Base-by-base conservation (phyloP, 2,797 vertebrate genomes). In the Galaxias olidus region DNA sequence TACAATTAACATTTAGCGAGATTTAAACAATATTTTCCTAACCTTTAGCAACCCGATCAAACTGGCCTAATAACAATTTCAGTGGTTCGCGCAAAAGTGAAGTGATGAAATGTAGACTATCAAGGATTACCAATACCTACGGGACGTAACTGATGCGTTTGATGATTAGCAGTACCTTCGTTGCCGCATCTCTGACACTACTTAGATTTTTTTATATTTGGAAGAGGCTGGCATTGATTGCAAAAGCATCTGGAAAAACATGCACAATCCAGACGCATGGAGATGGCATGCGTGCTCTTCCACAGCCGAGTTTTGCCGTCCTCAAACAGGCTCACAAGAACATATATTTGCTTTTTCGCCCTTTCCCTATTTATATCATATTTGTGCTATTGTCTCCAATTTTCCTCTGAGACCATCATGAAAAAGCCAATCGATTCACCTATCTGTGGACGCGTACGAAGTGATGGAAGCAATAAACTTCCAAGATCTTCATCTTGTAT, bases 211-310 rank as follows among this genome's bases (percentile, higher is more conserved):
- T 8, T 10, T 53, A 15, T 52, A 52, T 20, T 19, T 53, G 51
- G 11, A 53, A 53, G 17, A 20, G 12, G 51, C 17, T 53, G 18
- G 51, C 6, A 53, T 53, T 17, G 18, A 53, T 11, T 53, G 20
- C 18, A n/a, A n/a, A n/a, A n/a, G n/a, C n/a, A n/a, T n/a, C n/a
- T n/a, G n/a, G n/a, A 69, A 84, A 89, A 88, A 54, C 87, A 91
- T 91, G 89, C 72, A 63, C 86, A 79, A 78, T 78, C 62, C 69
- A 56, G 68, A 62, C 80, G 86, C 88, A 88, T 90, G 93, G 93
- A 93, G 93, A 88, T 95, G 94, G 94, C 93, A 92, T 94, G 89
- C 90, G 90, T 91, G 90, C 92, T 93, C 89, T 90, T 92, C 80
- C 82, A 89, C 88, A 86, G 79, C 84, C 89, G 94, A 85, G 87